Percentiles rank a stretch among this genome's conserved stretches.
phyloP scores from a whole-genome alignment of 1,140 invertebrate species.

The Spodoptera frugiperda region DNA sequence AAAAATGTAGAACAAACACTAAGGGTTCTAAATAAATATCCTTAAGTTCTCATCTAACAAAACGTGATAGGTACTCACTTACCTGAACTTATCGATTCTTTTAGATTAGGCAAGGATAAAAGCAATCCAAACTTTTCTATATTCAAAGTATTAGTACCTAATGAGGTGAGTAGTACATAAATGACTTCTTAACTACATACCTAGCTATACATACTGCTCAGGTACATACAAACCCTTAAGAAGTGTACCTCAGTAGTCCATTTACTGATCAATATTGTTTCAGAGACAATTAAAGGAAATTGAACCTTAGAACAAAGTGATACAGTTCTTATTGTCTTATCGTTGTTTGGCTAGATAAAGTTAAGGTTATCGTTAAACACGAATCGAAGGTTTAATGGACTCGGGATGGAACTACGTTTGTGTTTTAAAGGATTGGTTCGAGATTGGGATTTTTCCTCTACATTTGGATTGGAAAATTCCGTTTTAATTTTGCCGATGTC shows the following conservation, averaged over 20 bases:
- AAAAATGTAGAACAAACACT: too few relatives aligned
- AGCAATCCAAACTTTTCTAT: background rate
- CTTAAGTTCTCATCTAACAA: too few relatives aligned
- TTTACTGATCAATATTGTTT: constrained; percentile 19
- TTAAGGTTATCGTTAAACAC: constrained; percentile 7
- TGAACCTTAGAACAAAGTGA: background rate
- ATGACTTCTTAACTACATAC: background rate
- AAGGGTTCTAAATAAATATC: too few relatives aligned
- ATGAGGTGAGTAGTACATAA: background rate
- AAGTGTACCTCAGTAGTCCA: constrained; percentile 8
- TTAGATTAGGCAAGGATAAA: too few relatives aligned
- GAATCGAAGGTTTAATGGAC: constrained; percentile 19
- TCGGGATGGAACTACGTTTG: constrained; percentile 8
- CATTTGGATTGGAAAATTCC: background rate
- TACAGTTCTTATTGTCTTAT: background rate
- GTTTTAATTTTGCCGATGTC: background rate
- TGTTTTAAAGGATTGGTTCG: background rate
- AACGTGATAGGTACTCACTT: too few relatives aligned
- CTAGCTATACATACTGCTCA: background rate
- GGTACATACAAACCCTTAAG: background rate
- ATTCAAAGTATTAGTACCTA: background rate
- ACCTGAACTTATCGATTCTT: background rate
- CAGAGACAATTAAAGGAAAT: background rate
- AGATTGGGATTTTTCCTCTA: background rate
- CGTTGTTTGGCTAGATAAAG: background rate